phyloP scores from a whole-genome alignment of 1,140 invertebrate genomes.

The Pseudobourletiella spinata region DNA sequence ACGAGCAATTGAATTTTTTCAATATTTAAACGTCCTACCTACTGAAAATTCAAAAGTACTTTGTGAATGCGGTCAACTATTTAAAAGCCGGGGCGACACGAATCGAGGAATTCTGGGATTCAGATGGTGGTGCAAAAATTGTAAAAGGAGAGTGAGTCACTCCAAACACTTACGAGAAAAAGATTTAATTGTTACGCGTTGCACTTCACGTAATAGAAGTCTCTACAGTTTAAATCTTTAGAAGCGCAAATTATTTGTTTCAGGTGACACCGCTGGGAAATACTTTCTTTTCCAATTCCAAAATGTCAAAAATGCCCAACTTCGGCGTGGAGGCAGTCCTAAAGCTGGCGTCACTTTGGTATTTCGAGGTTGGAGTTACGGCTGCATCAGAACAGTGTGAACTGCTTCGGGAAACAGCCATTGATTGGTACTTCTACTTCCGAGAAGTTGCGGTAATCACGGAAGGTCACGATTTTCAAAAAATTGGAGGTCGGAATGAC shows the following conservation, averaged over 20 bases:
- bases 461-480: not conserved
- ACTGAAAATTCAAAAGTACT: not conserved
- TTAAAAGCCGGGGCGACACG: not conserved
- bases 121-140: not conserved
- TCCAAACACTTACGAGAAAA: no score
- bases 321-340: no score
- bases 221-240: not conserved
- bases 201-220: no score
- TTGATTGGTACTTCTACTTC: not conserved
- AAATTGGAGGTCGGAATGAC: constrained; percentile 2
- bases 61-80: not conserved
- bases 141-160: not conserved
- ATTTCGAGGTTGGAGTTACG: not conserved
- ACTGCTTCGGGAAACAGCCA: not conserved
- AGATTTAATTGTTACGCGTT: no score
- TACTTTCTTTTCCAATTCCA: not conserved
- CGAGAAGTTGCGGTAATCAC: not conserved
- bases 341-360: not conserved
- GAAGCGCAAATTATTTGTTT: not conserved
- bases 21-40: not conserved
- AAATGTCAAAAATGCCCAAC: no score
- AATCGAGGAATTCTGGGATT: not conserved
- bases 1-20: not conserved
- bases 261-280: not conserved
- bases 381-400: not conserved